Percentiles rank a stretch among this genome's conserved stretches.
phyloP scores from a whole-genome alignment of 2,797 vertebrate species.

The Heterohyrax brucei region DNA sequence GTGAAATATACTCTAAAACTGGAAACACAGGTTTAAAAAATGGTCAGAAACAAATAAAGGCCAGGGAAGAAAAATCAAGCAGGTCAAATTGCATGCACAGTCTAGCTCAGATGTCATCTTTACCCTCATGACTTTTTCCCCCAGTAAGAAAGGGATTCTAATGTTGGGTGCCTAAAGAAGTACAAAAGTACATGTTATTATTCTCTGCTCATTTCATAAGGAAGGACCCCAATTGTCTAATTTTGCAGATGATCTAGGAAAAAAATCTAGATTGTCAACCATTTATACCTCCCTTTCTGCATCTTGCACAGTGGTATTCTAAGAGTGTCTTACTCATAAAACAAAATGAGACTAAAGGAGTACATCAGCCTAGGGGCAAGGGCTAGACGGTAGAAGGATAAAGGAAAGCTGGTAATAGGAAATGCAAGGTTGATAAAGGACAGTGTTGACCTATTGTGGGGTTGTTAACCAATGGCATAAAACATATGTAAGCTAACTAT shows the following conservation, averaged over 20 bases:
- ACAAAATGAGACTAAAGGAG: too few species aligned
- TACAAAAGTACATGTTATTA: background rate
- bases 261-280: background rate
- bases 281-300: background rate
- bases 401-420: too few species aligned
- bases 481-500: too few species aligned
- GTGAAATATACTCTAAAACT: background rate
- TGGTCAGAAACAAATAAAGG: background rate
- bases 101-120: background rate
- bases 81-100: background rate
- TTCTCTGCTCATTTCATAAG: background rate
- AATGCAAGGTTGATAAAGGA: too few species aligned
- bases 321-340: background rate
- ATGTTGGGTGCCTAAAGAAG: background rate
- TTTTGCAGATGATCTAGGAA: constrained; percentile 19
- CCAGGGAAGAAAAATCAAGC: background rate
- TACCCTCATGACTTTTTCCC: background rate
- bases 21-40: background rate
- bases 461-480: too few species aligned
- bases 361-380: too few species aligned
- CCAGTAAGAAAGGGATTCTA: background rate
- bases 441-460: too few species aligned
- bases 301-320: background rate
- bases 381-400: too few species aligned
- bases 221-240: background rate